These are phyloP conservation scores for Bombylius discolor DNA, from an alignment of 2,888 invertebrate genomes.

Conservation along the genomic window DNA sequence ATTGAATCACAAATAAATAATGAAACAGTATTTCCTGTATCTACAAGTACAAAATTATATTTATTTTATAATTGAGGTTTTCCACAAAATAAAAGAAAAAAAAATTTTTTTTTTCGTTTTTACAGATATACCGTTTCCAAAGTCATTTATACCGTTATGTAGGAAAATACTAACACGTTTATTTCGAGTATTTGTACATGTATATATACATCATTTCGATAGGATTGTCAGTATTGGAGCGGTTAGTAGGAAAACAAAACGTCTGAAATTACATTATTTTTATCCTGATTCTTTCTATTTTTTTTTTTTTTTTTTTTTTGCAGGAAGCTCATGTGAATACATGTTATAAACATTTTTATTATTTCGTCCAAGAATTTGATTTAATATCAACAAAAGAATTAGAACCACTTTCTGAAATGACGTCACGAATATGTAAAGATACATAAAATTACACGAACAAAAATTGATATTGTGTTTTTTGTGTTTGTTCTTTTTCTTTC, in stretches of 20 bases:
- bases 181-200: conserved; percentile 84
- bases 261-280: neutral
- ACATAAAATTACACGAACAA: conserved; percentile 2
- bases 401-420: conserved; percentile 71
- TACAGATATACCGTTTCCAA: conserved; percentile 73
- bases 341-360: conserved; percentile 89
- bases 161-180: conserved; percentile 78
- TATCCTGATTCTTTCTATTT: neutral
- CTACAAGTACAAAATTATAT: conserved; percentile 39
- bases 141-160: conserved; percentile 61
- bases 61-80: neutral
- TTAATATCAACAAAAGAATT: conserved; percentile 70
- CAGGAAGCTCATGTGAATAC: conserved; percentile 82
- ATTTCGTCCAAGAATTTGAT: conserved; percentile 78
- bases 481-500: too few species aligned
- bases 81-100: neutral
- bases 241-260: conserved; percentile 42
- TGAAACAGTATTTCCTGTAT: conserved; percentile 72
- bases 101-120: neutral
- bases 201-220: conserved; percentile 90
- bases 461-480: too few species aligned
- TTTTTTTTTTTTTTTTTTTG: conserved; percentile 11
- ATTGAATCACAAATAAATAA: conserved; percentile 82
- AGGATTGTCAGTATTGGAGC: conserved; percentile 74
- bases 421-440: conserved; percentile 55